These are phyloP conservation scores for Hetaerina americana DNA, from an alignment of 1,140 invertebrate species.

Conservation along the genomic window DNA sequence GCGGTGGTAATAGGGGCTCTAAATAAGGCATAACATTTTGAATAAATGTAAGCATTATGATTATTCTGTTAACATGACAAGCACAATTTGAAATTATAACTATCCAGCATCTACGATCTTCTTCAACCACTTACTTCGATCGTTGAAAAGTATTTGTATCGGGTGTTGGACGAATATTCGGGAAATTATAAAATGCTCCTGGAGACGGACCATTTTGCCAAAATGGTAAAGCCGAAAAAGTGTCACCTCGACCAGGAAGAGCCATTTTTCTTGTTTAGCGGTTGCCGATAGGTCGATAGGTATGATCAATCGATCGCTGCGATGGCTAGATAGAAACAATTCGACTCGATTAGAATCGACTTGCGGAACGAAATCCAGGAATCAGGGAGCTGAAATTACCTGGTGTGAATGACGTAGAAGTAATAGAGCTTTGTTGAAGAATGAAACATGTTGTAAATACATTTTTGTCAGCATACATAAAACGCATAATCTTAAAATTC, in stretches of 20 bases:
- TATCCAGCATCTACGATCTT: not conserved
- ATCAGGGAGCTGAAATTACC: too few species aligned
- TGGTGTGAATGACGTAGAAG: too few species aligned
- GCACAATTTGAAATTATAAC: not conserved
- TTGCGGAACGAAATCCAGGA: too few species aligned
- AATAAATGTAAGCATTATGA: not conserved
- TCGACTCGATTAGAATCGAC: too few species aligned
- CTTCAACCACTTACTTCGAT: constrained; percentile 45
- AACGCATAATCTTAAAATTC: too few species aligned
- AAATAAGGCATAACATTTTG: constrained; percentile 21
- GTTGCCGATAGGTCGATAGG: too few species aligned
- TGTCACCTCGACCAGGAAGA: constrained; percentile 13
- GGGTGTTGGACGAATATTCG: constrained; percentile 26
- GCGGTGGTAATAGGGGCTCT: constrained; percentile 78
- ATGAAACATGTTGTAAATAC: too few species aligned
- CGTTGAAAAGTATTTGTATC: constrained; percentile 33
- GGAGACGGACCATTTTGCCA: constrained; percentile 60
- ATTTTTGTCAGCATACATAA: too few species aligned
- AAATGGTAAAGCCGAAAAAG: constrained; percentile 30
- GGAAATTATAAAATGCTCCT: constrained; percentile 56
- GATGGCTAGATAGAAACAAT: too few species aligned
- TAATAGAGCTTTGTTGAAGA: too few species aligned
- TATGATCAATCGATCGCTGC: too few species aligned
- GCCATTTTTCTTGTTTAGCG: constrained; percentile 25
- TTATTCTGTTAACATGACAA: not conserved